Evolutionary conservation across 2,113 vertebrate species (phyloP), one percentile per base, ranked within the genome.

Genomic region (Eurystomus gularis): DNA sequence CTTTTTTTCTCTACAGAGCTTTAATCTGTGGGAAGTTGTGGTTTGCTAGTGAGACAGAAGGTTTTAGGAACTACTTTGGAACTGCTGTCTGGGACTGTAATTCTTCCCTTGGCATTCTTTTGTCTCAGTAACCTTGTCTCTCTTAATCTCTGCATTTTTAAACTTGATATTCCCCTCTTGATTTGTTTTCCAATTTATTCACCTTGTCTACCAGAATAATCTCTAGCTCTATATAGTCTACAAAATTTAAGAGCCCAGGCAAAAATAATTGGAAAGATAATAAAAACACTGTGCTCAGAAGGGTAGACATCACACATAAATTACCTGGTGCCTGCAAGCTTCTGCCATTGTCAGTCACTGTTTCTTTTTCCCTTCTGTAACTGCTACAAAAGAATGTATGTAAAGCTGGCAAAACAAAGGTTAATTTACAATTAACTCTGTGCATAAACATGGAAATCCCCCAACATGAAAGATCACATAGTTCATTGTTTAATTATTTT

Each of bases 261-360:
- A 95, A 94, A 93, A 77, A 82, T 83, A 95, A 93, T 94, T 95
- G 71, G 79, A 86, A 94, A 94, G 93, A 77, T 95, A 83, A 90
- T 88, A 91, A 58, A 93, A 95, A 88, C 62, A 54, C 75, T 40
- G 33, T 54, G 46, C 90, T 92, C 46, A 17, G 60, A 51, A 83
- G 42, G 19, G 75, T 33, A 95, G 79, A 54, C 90, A 73, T 73
- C 46, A 49, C 73, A 64, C 79, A 88, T 83, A 96, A 96, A 91
- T 96, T 92, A 83, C 46, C 46, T 66, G 62, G 62, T 88, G 58
- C 66, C 64, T 93, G 78, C 0, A 2, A 86, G 58, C 39, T 66
- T 44, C 55, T 90, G 58, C 66, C 20, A 10, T 37, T 88, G 55
- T 60, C 85, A 82, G 66, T 44, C 49, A 37, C 57, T 72, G 40